Evolutionary conservation across 2,113 vertebrate genomes (phyloP), one percentile per base, ranked within the genome.

Genomic region (Brachypteracias leptosomus): DNA sequence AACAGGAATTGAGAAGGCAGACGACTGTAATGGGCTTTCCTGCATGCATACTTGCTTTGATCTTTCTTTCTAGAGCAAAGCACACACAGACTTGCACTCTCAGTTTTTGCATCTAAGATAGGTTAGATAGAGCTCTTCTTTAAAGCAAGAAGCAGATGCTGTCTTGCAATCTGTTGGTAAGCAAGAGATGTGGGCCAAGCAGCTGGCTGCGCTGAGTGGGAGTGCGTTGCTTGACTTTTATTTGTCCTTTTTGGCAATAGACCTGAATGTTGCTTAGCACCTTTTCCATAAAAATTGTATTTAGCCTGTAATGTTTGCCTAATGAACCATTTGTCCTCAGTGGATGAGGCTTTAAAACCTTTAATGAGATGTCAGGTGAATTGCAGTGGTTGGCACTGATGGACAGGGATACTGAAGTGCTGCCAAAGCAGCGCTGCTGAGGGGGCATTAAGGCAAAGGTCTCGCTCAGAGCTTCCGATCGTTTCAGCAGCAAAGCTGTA

Each of bases 401-500:
- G 89, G 93, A 97, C 75, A 31, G 89, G 85, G 81, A 77, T 85
- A 81, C 63, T 28, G 59, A 97, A 97, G 95, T 87, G 52, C 72
- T 73, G 57, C 79, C 31, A 38, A 62, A 65, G 84, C 57, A 59
- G 84, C 57, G 16, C 89, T 97, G 75, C 65, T 94, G 46, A 61
- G 67, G 67, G 42, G 79, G 38, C 79, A 4, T 33, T 85, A 26
- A 93, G 88, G 87, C 90, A 95, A 93, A 95, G 75, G 76, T 80
- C 83, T 96, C 95, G 89, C 94, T 96, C 78, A 66, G 96, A 96
- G 89, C 93, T 90, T 97, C 93, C 90, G 92, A 25, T 96, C 22
- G 6, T 83, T 91, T 83, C 75, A 93, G 93, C 85, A 59, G n/a
- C 96, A 95, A 96, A 96, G 96, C 95, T 96, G 85, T 99, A 98